phyloP scores from a whole-genome alignment of 1,140 invertebrate species.

The Parapsyche elsis region DNA sequence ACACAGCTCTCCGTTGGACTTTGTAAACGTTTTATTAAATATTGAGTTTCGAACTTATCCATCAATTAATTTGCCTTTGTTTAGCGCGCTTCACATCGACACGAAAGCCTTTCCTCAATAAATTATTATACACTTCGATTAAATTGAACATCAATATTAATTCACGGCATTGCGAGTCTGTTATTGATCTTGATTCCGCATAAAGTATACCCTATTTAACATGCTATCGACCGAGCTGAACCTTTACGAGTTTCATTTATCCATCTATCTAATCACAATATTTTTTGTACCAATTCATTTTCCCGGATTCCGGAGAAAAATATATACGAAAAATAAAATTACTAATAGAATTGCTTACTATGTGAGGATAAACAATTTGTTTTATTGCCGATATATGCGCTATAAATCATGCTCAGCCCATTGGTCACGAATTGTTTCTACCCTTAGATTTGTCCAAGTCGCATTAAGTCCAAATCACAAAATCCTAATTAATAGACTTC shows the following conservation, averaged over 20 bases:
- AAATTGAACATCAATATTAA: too few relatives aligned
- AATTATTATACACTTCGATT: too few relatives aligned
- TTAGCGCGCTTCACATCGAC: background rate
- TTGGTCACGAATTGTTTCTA: constrained; percentile 8
- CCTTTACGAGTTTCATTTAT: too few relatives aligned
- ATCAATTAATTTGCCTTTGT: background rate
- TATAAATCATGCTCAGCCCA: constrained; percentile 15
- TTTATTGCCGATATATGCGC: constrained; percentile 2
- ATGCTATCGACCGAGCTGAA: too few relatives aligned
- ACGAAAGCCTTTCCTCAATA: background rate
- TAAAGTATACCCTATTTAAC: too few relatives aligned
- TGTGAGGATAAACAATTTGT: constrained; percentile 1
- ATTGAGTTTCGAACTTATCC: constrained; percentile 3
- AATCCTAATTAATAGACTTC: background rate
- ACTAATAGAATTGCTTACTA: constrained; percentile 9
- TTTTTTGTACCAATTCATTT: too few relatives aligned
- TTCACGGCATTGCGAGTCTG: too few relatives aligned
- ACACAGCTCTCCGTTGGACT: too few relatives aligned
- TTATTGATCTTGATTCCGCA: too few relatives aligned
- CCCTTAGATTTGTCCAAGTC: constrained; percentile 5
- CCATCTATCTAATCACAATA: too few relatives aligned
- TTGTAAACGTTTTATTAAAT: background rate
- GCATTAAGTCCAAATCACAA: background rate
- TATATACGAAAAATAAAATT: too few relatives aligned
- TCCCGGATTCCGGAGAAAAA: too few relatives aligned